These are phyloP conservation scores for Isurus oxyrinchus DNA, from an alignment of 2,113 vertebrate species.

Conservation along the genomic window DNA sequence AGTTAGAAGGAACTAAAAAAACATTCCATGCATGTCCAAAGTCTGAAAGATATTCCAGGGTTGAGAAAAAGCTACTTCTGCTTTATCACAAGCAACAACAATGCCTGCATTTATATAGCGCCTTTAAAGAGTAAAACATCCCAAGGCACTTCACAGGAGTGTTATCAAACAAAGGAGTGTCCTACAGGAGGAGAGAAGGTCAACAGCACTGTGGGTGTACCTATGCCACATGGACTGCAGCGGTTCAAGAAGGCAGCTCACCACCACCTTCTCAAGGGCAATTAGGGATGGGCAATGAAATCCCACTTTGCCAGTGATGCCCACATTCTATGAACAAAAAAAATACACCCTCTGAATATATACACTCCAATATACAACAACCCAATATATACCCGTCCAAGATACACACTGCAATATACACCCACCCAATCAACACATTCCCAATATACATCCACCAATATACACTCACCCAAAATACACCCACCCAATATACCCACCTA, in stretches of 20 bases:
- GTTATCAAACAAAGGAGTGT: not conserved
- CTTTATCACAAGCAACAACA: not conserved
- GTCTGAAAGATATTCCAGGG: not conserved
- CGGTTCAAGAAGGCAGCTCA: too few relatives aligned
- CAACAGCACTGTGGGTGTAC: too few relatives aligned
- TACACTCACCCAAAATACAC: too few relatives aligned
- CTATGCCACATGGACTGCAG: too few relatives aligned
- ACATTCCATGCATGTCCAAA: not conserved
- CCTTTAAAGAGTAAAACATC: too few relatives aligned
- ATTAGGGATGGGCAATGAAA: too few relatives aligned
- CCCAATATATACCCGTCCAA: not conserved
- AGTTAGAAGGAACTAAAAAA: not conserved
- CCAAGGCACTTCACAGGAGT: too few relatives aligned
- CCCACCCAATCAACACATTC: not conserved
- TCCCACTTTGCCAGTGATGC: too few relatives aligned
- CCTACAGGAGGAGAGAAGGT: not conserved
- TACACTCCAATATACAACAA: not conserved
- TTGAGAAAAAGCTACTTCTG: not conserved
- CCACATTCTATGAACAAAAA: too few relatives aligned
- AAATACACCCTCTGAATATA: not conserved
- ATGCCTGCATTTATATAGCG: too few relatives aligned
- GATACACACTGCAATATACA: not conserved
- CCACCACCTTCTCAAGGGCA: too few relatives aligned
- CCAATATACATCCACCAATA: not conserved
- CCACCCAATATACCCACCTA: too few relatives aligned